These are phyloP conservation scores for Agrilus mali DNA, from an alignment of 2,888 invertebrate species.

Conservation along the genomic window DNA sequence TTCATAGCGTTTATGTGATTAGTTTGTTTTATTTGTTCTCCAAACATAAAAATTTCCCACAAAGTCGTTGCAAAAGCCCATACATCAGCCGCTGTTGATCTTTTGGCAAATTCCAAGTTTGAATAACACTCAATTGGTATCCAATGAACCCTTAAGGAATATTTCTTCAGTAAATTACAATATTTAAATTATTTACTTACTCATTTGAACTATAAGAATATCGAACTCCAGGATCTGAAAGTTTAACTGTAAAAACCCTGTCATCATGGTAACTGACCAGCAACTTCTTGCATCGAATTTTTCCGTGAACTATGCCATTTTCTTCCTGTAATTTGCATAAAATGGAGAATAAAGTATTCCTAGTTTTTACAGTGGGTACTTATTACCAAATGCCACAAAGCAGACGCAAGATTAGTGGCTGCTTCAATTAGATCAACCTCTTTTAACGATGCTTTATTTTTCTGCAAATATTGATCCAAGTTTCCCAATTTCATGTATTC, in stretches of 20 bases:
- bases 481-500: conserved; percentile 71
- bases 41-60: conserved; percentile 85
- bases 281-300: conserved; percentile 70
- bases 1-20: conserved; percentile 27
- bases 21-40: conserved; percentile 32
- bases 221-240: conserved; percentile 70
- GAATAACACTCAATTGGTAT: conserved; percentile 73
- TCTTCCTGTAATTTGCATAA: conserved; percentile 43
- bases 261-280: conserved; percentile 63
- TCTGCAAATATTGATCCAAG: conserved; percentile 57
- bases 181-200: conserved; percentile 37
- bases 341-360: not conserved
- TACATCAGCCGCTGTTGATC: conserved; percentile 63
- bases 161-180: not conserved
- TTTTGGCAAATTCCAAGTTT: conserved; percentile 53
- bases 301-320: conserved; percentile 71
- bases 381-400: conserved; percentile 70
- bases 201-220: conserved; percentile 47
- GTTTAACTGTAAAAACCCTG: conserved; percentile 59
- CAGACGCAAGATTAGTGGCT: conserved; percentile 67
- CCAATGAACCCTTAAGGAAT: conserved; percentile 69
- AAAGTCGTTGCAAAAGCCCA: conserved; percentile 89
- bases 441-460: conserved; percentile 37
- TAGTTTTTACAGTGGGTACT: too few species aligned
- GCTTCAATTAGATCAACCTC: conserved; percentile 70